Evolutionary conservation across 2,113 vertebrate species (phyloP).

Genomic region (Sapajus apella): DNA sequence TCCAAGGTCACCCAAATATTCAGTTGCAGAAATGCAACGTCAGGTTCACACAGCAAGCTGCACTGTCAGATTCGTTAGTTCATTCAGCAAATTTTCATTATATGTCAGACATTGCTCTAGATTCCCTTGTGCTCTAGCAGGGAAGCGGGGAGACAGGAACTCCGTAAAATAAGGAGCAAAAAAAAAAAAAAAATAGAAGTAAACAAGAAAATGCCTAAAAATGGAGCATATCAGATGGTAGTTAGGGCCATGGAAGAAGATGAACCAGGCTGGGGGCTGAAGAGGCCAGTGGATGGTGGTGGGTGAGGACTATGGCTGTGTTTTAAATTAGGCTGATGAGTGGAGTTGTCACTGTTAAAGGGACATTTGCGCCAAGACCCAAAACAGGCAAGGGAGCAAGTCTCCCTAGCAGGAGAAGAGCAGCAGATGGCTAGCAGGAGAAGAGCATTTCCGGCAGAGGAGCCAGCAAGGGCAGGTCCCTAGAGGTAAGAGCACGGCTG

Average conservation of each 20-base stretch:
- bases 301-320: neutral
- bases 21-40: neutral
- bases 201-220: neutral
- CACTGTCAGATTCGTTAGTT: neutral
- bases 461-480: neutral
- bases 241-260: neutral
- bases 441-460: neutral
- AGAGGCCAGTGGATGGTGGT: neutral
- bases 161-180: neutral
- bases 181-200: neutral
- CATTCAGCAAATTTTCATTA: neutral
- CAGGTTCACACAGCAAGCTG: neutral
- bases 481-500: rapidly evolving
- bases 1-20: neutral
- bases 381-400: neutral
- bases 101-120: neutral
- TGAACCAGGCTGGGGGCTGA: neutral
- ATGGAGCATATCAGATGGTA: neutral
- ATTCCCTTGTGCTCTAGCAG: neutral
- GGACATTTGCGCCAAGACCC: neutral
- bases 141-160: neutral
- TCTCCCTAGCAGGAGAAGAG: neutral
- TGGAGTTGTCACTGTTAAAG: neutral
- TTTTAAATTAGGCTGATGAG: neutral
- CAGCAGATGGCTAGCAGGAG: neutral